Conservation (phyloP, 2,797 vertebrate genomes). For the Lutjanus campechanus region DNA sequence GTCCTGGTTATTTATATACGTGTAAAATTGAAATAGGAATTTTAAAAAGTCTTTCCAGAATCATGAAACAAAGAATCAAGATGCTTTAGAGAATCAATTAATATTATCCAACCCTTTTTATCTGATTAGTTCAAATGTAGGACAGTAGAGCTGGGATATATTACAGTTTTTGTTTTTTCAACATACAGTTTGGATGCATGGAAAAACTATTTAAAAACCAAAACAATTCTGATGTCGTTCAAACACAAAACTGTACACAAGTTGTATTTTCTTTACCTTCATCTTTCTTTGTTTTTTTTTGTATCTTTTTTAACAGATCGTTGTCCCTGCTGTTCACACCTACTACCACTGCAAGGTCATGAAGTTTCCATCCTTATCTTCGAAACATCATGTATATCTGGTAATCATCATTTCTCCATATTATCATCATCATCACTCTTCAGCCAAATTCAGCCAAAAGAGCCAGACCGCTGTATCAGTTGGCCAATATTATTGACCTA, state of each 20-base stretch:
- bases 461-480: too few relatives aligned
- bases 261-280: background rate
- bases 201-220: background rate
- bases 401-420: constrained; percentile 65
- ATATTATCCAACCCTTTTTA: too few relatives aligned
- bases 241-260: background rate
- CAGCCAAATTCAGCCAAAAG: background rate
- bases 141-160: background rate
- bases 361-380: constrained; percentile 74
- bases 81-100: too few relatives aligned
- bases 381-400: constrained; percentile 87
- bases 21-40: too few relatives aligned
- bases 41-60: too few relatives aligned
- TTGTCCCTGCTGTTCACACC: constrained; percentile 79
- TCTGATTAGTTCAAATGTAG: too few relatives aligned
- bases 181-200: background rate
- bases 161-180: background rate
- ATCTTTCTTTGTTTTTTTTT: background rate
- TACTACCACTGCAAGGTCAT: constrained; percentile 88
- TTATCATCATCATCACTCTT: background rate
- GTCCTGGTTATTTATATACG: too few relatives aligned
- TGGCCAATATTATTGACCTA: too few relatives aligned
- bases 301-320: constrained; percentile 83
- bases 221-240: background rate
- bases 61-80: too few relatives aligned